These are phyloP conservation scores for Chaitophorus viminalis DNA, from an alignment of 2,888 invertebrate genomes.

Conservation along the genomic window DNA sequence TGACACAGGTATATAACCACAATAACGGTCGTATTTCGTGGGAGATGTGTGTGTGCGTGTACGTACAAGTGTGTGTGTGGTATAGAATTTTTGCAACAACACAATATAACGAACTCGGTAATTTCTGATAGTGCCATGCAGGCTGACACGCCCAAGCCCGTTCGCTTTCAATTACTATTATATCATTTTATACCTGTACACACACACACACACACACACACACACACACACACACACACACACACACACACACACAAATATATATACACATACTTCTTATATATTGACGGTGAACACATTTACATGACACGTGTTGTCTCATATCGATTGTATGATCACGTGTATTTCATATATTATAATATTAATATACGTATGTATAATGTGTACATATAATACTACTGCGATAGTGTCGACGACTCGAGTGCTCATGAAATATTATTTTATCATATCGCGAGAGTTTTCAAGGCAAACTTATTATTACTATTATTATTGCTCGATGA, in stretches of 20 bases:
- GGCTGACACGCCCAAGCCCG: constrained; percentile 48
- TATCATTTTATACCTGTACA: neutral
- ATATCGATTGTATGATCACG: neutral
- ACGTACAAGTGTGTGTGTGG: neutral
- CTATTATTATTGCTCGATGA: neutral
- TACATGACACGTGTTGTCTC: too few relatives aligned
- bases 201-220: too few relatives aligned
- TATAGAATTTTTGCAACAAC: constrained; percentile 39
- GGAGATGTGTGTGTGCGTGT: neutral
- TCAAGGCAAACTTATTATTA: neutral
- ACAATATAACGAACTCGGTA: constrained; percentile 42
- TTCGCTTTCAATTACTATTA: constrained; percentile 25
- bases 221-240: too few relatives aligned
- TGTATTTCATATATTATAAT: too few relatives aligned
- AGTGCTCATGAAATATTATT: neutral
- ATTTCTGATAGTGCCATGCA: constrained; percentile 12
- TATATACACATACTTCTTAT: too few relatives aligned
- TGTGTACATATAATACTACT: too few relatives aligned
- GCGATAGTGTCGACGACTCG: neutral
- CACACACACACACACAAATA: too few relatives aligned
- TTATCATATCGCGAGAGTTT: too few relatives aligned
- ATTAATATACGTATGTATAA: too few relatives aligned
- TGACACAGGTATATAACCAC: neutral
- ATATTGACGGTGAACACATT: too few relatives aligned
- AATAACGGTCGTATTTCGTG: neutral